phyloP scores from a whole-genome alignment of 2,113 vertebrate genomes.

The Triplophysa siluroides region DNA sequence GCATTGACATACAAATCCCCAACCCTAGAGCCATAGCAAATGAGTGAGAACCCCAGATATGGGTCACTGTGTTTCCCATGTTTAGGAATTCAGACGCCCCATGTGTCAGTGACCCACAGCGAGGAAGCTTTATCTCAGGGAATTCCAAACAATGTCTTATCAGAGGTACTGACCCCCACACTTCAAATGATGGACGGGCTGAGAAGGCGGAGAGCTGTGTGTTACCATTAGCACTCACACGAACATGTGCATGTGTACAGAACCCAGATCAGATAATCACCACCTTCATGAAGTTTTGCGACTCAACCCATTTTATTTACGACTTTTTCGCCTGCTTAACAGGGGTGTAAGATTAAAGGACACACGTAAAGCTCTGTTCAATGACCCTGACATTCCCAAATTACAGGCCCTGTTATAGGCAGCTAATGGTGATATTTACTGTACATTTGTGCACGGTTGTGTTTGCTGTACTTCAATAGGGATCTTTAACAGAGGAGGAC shows the following conservation, averaged over 20 bases:
- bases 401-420: background rate
- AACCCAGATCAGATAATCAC: constrained; percentile 11
- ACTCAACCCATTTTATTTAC: constrained; percentile 29
- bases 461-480: background rate
- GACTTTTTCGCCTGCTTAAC: constrained; percentile 19
- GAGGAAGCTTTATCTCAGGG: constrained; percentile 56
- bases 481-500: too few relatives aligned
- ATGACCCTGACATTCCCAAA: background rate
- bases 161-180: constrained; percentile 53
- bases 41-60: constrained; percentile 14
- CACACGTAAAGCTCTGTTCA: background rate
- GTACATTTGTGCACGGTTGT: background rate
- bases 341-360: constrained; percentile 56
- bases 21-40: background rate
- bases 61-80: constrained; percentile 27
- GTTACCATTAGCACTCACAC: constrained; percentile 11
- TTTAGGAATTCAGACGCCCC: constrained; percentile 45
- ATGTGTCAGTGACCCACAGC: constrained; percentile 59
- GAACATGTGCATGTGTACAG: constrained; percentile 11
- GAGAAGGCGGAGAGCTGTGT: background rate
- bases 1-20: too few relatives aligned
- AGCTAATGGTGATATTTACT: background rate
- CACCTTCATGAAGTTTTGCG: constrained; percentile 15
- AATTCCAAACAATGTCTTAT: constrained; percentile 68
- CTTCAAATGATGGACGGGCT: constrained; percentile 17